phyloP scores from a whole-genome alignment of 2,888 invertebrate genomes.

The Eristalis arbustorum region DNA sequence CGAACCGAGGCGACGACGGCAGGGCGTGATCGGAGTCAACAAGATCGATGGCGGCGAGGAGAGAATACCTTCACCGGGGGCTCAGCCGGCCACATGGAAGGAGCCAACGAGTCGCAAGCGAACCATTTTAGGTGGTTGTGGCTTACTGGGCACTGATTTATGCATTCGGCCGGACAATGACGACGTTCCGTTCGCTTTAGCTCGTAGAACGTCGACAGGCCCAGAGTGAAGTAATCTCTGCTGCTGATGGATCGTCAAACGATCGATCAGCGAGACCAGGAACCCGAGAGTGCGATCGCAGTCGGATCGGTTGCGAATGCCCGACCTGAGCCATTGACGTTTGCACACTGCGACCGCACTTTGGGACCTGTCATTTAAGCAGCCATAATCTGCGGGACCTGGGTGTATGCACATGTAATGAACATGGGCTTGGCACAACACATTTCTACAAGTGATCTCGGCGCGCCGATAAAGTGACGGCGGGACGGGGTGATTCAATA shows the following conservation, averaged over 20 bases:
- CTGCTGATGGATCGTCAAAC: constrained; percentile 43
- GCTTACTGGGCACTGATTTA: constrained; percentile 63
- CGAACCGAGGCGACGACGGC: constrained; percentile 26
- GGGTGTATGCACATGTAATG: constrained; percentile 66
- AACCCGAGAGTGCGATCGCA: constrained; percentile 18
- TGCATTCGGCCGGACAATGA: constrained; percentile 48
- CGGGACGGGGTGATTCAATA: constrained; percentile 53
- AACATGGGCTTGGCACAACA: constrained; percentile 62
- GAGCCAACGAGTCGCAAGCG: constrained; percentile 31
- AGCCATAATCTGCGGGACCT: constrained; percentile 47
- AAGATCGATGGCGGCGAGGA: constrained; percentile 44
- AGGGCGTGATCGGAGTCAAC: constrained; percentile 68
- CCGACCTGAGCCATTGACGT: constrained; percentile 53
- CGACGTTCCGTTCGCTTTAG: constrained; percentile 15
- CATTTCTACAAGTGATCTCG: constrained; percentile 41
- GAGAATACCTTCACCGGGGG: constrained; percentile 39
- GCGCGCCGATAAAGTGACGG: constrained; percentile 34
- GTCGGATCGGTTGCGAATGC: constrained; percentile 27
- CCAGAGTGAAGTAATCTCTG: constrained; percentile 16
- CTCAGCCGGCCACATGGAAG: constrained; percentile 7
- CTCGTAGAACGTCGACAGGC: constrained; percentile 27
- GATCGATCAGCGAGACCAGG: constrained; percentile 37
- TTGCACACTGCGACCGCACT: constrained; percentile 45
- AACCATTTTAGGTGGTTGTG: constrained; percentile 64
- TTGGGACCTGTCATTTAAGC: constrained; percentile 58